phyloP scores from a whole-genome alignment of 2,113 vertebrate species.

The Oriolus oriolus region DNA sequence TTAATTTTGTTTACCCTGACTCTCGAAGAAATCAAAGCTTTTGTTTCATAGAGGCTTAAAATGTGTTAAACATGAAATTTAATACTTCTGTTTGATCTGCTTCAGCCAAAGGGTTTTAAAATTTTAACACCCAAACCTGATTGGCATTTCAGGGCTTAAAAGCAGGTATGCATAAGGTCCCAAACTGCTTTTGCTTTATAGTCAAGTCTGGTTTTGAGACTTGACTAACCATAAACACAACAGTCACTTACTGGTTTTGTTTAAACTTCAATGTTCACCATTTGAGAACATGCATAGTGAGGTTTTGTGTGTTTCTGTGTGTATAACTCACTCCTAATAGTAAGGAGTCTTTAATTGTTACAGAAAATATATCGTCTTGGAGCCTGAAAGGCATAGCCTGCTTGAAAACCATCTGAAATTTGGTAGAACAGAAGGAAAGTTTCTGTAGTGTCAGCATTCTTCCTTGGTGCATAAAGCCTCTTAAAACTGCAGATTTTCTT shows the following conservation, averaged over 20 bases:
- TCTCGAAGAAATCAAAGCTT: neutral
- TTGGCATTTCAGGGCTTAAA: neutral
- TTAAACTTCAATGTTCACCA: neutral
- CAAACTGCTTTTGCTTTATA: neutral
- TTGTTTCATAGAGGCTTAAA: neutral
- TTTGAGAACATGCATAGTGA: neutral
- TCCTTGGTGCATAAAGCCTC: neutral
- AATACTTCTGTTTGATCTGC: neutral
- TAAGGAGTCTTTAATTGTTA: neutral
- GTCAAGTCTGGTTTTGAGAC: neutral
- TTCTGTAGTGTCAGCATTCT: neutral
- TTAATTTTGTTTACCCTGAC: neutral
- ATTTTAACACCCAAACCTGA: neutral
- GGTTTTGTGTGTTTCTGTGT: neutral
- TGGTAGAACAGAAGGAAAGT: neutral
- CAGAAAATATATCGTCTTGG: neutral
- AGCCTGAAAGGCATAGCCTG: neutral
- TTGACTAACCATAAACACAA: neutral
- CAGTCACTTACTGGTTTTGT: neutral
- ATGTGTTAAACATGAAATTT: neutral
- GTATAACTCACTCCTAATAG: neutral
- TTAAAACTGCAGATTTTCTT: neutral
- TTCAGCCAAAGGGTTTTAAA: neutral
- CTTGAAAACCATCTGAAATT: neutral
- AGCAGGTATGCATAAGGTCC: neutral